A percentile compares a stretch with the other conserved stretches of the same genome.
These are phyloP conservation scores for Dreissena rostriformis DNA, from an alignment of 1,140 invertebrate genomes.

Conservation along the genomic window DNA sequence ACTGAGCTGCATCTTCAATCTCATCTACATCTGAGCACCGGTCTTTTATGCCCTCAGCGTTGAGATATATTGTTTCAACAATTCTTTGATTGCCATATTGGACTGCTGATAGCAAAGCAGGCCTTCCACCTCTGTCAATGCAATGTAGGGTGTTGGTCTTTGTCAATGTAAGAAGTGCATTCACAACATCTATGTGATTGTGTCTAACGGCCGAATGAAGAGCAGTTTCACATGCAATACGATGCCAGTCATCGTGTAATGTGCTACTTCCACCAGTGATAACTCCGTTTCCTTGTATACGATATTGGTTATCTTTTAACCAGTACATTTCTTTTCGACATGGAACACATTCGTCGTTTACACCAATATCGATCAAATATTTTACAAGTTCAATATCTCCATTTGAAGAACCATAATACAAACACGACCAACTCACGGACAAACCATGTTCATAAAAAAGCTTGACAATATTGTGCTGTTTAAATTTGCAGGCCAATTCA, in stretches of 20 bases:
- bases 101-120: background rate
- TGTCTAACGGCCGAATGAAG: constrained; percentile 6
- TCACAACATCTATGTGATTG: background rate
- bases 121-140: constrained; percentile 15
- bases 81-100: constrained; percentile 9
- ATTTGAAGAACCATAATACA: constrained; percentile 13
- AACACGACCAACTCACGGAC: constrained; percentile 1
- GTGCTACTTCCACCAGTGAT: background rate
- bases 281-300: constrained; percentile 6
- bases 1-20: background rate
- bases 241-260: constrained; percentile 16
- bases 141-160: background rate
- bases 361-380: background rate
- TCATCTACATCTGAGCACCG: background rate
- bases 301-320: background rate
- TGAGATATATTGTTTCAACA: constrained; percentile 19
- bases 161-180: background rate
- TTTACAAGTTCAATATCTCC: background rate
- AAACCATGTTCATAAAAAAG: background rate
- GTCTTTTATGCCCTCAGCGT: background rate
- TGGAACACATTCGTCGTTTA: background rate
- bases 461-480: background rate
- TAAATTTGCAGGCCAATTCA: constrained; percentile 19
- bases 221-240: constrained; percentile 11
- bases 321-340: constrained; percentile 1